These are phyloP conservation scores for Caenorhabditis latens DNA, from an alignment of 1,140 invertebrate genomes.

Conservation along the genomic window DNA sequence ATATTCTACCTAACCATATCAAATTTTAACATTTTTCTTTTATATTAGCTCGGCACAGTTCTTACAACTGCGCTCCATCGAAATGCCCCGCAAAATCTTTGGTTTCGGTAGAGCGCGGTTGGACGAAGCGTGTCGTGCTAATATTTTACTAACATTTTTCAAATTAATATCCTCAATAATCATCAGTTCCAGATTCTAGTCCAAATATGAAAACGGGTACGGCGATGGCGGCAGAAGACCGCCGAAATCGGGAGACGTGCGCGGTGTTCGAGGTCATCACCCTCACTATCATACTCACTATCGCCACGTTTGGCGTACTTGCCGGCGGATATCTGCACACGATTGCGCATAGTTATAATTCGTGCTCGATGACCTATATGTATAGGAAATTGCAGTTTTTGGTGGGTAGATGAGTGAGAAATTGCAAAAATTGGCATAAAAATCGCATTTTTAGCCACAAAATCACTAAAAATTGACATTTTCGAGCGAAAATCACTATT, in stretches of 20 bases:
- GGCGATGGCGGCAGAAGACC: background rate
- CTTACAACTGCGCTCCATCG: no score
- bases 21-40: background rate
- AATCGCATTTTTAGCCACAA: no score
- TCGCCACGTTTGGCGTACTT: background rate
- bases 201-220: constrained; percentile 4
- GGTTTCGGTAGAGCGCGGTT: no score
- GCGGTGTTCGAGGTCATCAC: background rate
- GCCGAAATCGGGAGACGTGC: constrained; percentile 1
- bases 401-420: background rate
- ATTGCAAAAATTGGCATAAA: no score
- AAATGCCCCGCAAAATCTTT: no score
- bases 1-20: background rate
- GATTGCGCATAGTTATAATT: background rate
- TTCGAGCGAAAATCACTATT: no score
- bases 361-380: constrained; percentile 55
- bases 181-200: constrained; percentile 40
- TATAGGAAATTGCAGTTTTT: constrained; percentile 31
- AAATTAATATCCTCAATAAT: no score
- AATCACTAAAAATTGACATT: no score
- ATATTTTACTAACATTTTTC: no score
- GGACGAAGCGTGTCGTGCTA: background rate
- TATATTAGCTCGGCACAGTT: no score
- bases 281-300: background rate
- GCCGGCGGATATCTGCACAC: constrained; percentile 3